phyloP scores from a whole-genome alignment of 2,113 vertebrate species.

The Pterocles gutturalis region DNA sequence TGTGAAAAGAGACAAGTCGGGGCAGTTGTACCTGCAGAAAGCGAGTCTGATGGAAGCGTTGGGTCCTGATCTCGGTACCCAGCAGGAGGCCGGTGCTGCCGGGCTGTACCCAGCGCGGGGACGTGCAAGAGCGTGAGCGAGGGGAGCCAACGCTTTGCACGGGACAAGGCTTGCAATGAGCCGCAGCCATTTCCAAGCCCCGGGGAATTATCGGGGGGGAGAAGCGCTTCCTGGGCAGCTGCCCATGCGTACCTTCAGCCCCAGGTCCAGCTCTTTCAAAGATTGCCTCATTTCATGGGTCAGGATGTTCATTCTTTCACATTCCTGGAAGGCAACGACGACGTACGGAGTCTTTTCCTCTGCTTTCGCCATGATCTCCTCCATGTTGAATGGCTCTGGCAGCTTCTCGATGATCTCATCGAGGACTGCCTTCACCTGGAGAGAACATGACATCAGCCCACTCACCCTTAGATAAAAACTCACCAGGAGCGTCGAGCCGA shows the following conservation, averaged over 20 bases:
- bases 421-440: conserved; percentile 76
- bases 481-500: not conserved
- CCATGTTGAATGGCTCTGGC: conserved; percentile 75
- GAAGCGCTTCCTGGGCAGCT: not conserved
- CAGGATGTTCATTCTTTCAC: conserved; percentile 79
- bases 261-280: conserved; percentile 74
- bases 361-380: conserved; percentile 65
- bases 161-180: rapidly evolving
- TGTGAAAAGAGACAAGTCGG: not conserved
- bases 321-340: conserved; percentile 79
- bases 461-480: not conserved
- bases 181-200: rapidly evolving
- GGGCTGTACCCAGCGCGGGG: no score
- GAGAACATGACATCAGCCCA: not conserved
- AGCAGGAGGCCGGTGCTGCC: no score
- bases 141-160: not conserved
- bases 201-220: not conserved
- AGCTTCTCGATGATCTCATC: conserved; percentile 72
- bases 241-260: conserved; percentile 68
- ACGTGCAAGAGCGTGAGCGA: not conserved
- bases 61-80: no score
- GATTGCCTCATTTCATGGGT: conserved; percentile 77
- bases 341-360: conserved; percentile 75
- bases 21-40: not conserved
- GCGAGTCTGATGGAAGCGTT: rapidly evolving